Base-by-base conservation (phyloP, 2,797 vertebrate genomes). In the Galagoides demidoff region DNA sequence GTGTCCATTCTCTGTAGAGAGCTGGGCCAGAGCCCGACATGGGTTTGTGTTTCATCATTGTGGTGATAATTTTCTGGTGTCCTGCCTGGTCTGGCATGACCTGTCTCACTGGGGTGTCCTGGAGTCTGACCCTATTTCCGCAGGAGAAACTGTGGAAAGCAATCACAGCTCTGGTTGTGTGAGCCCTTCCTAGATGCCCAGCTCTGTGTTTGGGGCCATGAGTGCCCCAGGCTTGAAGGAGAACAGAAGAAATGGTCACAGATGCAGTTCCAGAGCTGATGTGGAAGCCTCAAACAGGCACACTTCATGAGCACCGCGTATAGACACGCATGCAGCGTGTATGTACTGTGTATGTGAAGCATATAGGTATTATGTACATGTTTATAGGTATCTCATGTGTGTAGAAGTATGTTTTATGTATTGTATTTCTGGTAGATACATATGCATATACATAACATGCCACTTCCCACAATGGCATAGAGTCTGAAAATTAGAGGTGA, bases 1-100 rank as follows among this genome's bases (percentile, higher is more conserved):
- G 13, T 31, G 68, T 81, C 12, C 34, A 52, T 17, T 55, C 3
- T 3, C n/a, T 4, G 1, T 20, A 13, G 25, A 22, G 16, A 63
- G 22, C 70, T 11, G 17, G 16, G 7, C 20, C 49, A n/a, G 71
- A 14, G 34, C 12, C 19, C 77, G 34, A 25, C 5, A 0, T 76
- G 13, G 34, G 87, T 31, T 37, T 31, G 59, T 8, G 13, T 49
- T 57, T 89, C 70, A 4, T 29, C 10, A 7, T 7, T 7, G 34
- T 2, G 19, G n/a, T 7, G 31, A 55, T 77, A 39, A 43, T 31
- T 34, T 57, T 12, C 61, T 90, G 34, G 9, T 43, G 10, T 74
- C 45, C 78, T 9, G 0, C 8, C 2, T 6, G 0, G 14, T 7
- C 45, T 61, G 2, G 27, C n/a, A 23, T n/a, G 2, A 52, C 43